phyloP scores from a whole-genome alignment of 2,888 invertebrate species.

The Druceiella hillmani region DNA sequence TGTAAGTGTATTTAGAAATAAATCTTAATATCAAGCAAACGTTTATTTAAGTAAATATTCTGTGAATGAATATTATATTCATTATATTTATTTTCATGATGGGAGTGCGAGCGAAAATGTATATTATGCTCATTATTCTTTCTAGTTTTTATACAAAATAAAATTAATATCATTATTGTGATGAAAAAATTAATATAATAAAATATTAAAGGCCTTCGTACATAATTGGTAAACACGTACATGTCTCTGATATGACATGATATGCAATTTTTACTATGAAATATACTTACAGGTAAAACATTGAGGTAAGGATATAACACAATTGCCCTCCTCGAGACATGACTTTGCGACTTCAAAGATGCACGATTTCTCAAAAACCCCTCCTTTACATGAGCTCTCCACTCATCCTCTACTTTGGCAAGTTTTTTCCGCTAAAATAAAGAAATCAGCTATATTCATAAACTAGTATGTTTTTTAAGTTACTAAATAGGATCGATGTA shows the following conservation, averaged over 20 bases:
- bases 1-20: too few species aligned
- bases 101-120: too few species aligned
- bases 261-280: not conserved
- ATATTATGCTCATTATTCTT: too few species aligned
- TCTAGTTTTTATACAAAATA: not conserved
- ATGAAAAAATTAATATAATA: not conserved
- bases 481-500: slow-evolving; percentile 10
- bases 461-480: too few species aligned
- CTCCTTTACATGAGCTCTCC: slow-evolving; percentile 57
- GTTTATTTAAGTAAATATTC: too few species aligned
- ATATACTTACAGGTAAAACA: slow-evolving; percentile 47
- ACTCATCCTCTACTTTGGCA: slow-evolving; percentile 55
- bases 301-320: slow-evolving; percentile 69
- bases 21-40: too few species aligned
- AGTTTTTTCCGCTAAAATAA: slow-evolving; percentile 55
- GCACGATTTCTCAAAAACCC: slow-evolving; percentile 67
- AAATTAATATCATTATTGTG: not conserved
- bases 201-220: not conserved
- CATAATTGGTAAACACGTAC: too few species aligned
- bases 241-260: too few species aligned
- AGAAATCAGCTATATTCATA: slow-evolving; percentile 18
- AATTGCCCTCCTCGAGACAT: slow-evolving; percentile 50
- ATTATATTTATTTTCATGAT: too few species aligned
- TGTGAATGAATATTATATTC: too few species aligned
- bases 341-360: slow-evolving; percentile 56